These are phyloP conservation scores for Eurytoma californica DNA, from an alignment of 2,888 invertebrate species.

Conservation along the genomic window DNA sequence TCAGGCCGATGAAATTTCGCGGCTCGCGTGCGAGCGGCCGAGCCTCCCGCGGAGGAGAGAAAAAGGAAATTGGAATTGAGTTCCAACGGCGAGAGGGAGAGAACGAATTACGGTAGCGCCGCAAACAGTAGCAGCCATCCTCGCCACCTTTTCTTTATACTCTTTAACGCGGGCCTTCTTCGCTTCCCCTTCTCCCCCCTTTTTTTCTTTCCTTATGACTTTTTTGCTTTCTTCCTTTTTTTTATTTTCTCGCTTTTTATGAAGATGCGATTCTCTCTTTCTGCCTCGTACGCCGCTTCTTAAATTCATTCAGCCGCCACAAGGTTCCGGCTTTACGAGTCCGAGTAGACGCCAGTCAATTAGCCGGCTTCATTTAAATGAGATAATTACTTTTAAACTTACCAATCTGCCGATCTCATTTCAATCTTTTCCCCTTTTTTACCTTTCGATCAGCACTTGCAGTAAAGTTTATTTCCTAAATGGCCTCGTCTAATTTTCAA, in stretches of 20 bases:
- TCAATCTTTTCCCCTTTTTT: no score
- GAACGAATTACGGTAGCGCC: conserved; percentile 4
- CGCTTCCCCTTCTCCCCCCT: no score
- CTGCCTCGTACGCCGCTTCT: not conserved
- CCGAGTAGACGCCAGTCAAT: not conserved
- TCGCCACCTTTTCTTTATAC: not conserved
- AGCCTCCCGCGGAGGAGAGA: not conserved
- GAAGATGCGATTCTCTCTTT: not conserved
- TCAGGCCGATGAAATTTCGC: no score
- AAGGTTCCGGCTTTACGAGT: not conserved
- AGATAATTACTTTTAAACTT: not conserved
- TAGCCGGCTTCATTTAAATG: conserved; percentile 1
- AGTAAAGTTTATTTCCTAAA: not conserved
- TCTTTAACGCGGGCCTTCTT: not conserved
- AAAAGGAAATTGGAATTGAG: conserved; percentile 1
- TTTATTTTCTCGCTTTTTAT: not conserved
- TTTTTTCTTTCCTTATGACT: no score
- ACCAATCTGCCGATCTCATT: no score
- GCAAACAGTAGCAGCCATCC: not conserved
- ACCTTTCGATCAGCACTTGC: not conserved
- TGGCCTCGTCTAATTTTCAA: no score
- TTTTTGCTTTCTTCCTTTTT: no score
- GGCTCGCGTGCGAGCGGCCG: not conserved
- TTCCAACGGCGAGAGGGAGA: not conserved
- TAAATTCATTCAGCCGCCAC: not conserved